Percentiles rank a stretch among this genome's conserved stretches.
phyloP scores from a whole-genome alignment of 2,113 vertebrate genomes.

The Rostratula benghalensis region DNA sequence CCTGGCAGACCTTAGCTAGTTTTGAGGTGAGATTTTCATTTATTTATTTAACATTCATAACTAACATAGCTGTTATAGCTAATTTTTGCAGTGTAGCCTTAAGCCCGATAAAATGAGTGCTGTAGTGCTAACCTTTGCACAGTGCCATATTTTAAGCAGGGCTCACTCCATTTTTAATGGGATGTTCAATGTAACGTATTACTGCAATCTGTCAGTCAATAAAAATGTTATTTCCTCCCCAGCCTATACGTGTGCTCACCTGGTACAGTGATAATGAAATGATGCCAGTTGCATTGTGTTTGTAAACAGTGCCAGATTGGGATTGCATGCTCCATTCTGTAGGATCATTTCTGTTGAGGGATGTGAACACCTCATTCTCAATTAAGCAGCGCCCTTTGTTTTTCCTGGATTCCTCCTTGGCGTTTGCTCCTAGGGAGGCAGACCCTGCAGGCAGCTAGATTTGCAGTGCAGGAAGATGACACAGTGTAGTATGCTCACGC shows the following conservation, averaged over 20 bases:
- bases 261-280: neutral
- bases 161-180: neutral
- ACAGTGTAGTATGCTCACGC: neutral
- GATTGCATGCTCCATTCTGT: conserved; percentile 13
- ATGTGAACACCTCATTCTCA: neutral
- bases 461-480: neutral
- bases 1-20: neutral
- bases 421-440: neutral
- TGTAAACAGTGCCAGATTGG: conserved; percentile 33
- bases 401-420: neutral
- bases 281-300: neutral
- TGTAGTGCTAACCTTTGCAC: neutral
- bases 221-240: neutral
- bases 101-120: neutral
- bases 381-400: neutral
- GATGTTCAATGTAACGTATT: neutral
- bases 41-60: neutral
- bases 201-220: neutral
- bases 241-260: neutral
- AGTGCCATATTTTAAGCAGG: neutral
- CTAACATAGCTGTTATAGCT: neutral
- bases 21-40: neutral
- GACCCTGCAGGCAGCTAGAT: neutral
- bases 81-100: neutral
- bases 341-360: neutral